Percentiles rank a stretch among this genome's conserved stretches.
Conservation (phyloP, 2,797 vertebrate genomes). For the Karalla daura region DNA sequence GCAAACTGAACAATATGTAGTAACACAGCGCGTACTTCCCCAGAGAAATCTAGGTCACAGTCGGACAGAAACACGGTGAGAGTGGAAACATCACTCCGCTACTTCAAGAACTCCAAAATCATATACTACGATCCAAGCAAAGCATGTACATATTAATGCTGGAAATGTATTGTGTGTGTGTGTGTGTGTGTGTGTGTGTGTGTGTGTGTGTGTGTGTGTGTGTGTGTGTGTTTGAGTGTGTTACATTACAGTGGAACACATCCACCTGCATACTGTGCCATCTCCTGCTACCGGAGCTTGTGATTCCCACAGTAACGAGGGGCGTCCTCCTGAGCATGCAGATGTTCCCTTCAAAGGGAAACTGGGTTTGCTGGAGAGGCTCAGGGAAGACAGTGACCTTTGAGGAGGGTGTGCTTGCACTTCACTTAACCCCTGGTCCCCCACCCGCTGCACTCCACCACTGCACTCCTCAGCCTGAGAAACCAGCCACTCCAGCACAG, state of each 20-base stretch:
- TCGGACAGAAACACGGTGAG: constrained; percentile 50
- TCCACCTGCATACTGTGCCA: constrained; percentile 44
- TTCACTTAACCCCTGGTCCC: constrained; percentile 57
- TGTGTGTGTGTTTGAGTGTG: neutral
- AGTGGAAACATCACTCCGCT: constrained; percentile 52
- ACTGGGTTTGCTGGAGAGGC: constrained; percentile 34
- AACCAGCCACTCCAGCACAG: constrained; percentile 9
- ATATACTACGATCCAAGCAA: constrained; percentile 38
- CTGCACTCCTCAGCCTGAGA: constrained; percentile 20
- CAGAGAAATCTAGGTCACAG: constrained; percentile 73
- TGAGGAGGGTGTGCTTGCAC: constrained; percentile 55
- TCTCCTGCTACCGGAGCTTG: constrained; percentile 48
- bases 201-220: constrained; percentile 1
- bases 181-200: neutral
- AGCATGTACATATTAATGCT: constrained; percentile 29
- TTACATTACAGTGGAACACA: constrained; percentile 14
- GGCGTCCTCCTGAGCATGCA: constrained; percentile 48
- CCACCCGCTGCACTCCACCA: constrained; percentile 19
- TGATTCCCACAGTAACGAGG: constrained; percentile 49
- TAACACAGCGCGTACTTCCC: constrained; percentile 51
- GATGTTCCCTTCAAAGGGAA: constrained; percentile 60
- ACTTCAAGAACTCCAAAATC: constrained; percentile 27
- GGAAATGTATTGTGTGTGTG: constrained; percentile 14
- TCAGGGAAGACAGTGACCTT: constrained; percentile 54
- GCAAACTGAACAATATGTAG: constrained; percentile 64